Conservation (phyloP, 23 tunicate genomes). For the Ciona savignyi region DNA sequence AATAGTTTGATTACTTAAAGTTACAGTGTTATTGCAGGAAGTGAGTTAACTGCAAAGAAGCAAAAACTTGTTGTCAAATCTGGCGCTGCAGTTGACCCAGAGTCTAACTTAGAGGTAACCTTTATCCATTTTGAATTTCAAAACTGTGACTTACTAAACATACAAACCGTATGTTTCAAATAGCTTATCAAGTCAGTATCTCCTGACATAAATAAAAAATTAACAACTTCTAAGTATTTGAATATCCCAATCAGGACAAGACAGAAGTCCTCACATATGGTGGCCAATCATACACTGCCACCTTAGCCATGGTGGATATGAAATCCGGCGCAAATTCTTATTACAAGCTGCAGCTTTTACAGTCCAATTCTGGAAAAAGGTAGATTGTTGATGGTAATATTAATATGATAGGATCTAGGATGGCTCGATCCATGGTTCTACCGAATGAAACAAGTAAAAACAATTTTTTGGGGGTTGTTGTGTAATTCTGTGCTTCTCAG, state of each 20-base stretch:
- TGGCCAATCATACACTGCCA: constrained; percentile 79
- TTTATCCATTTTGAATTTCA: too few species aligned
- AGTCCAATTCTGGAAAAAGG: constrained; percentile 23
- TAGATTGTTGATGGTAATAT: not conserved
- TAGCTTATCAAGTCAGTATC: too few species aligned
- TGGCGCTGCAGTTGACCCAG: constrained; percentile 95
- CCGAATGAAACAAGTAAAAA: too few species aligned
- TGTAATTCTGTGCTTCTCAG: too few species aligned
- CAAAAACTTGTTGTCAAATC: constrained; percentile 58
- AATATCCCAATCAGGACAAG: too few species aligned
- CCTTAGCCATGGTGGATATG: constrained; percentile 84
- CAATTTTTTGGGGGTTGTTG: too few species aligned
- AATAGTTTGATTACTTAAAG: too few species aligned
- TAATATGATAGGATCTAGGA: not conserved
- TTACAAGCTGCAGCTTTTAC: constrained; percentile 77
- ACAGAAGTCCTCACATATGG: constrained; percentile 13
- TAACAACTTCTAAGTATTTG: too few species aligned
- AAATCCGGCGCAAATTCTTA: constrained; percentile 80
- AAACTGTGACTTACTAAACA: too few species aligned
- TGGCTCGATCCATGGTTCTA: too few species aligned
- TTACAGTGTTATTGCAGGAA: not conserved
- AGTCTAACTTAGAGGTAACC: constrained; percentile 55
- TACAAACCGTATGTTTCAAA: too few species aligned
- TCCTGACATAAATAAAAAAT: too few species aligned
- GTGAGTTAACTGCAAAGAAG: constrained; percentile 26